Evolutionary conservation across 2,888 invertebrate species (phyloP), one percentile per base, ranked within the genome.

Genomic region (Blera fallax): DNA sequence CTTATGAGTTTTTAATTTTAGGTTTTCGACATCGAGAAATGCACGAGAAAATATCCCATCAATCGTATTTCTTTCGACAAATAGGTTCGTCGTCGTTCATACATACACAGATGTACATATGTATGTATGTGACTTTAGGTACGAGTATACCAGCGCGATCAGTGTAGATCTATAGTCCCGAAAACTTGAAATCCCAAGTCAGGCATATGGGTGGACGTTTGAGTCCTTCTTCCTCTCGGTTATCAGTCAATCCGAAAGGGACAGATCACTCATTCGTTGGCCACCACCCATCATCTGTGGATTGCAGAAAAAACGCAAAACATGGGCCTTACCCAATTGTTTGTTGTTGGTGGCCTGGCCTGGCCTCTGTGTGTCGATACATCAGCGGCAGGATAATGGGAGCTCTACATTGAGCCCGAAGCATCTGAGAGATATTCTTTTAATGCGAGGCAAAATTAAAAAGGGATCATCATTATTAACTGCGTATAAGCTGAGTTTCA

Each of bases 1-100:
- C 91, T 91, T 91, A 91, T 91, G 91, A 91, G 91, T 91, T 91
- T 91, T 91, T 91, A 91, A 91, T 91, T 91, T 91, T 91, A 91
- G 91, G 91, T 90, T 90, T 89, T 88, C 89, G 88, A 83, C 78
- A 67, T 80, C 62, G 78, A 79, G 85, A 80, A 73, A 54, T 67
- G 79, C 85, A 85, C 56, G 76, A 87, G 69, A 83, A 80, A 87
- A 87, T 52, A 84, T 88, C 88, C 88, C 91, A 91, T 91, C 91
- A 91, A 91, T 91, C 89, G 91, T 89, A 90, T 90, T 90, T 89
- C 89, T 88, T 4, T 24, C 4, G 24, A 24, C 24, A 4, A 24
- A 24, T 24, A 24, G 24, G 4, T 24, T n/a, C 88, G 69, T 21
- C 34, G 50, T 62, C n/a, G n/a, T n/a, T n/a, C n/a, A n/a, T n/a